Evolutionary conservation across 2,888 invertebrate genomes (phyloP).

Genomic region (Lochmaea capreae): DNA sequence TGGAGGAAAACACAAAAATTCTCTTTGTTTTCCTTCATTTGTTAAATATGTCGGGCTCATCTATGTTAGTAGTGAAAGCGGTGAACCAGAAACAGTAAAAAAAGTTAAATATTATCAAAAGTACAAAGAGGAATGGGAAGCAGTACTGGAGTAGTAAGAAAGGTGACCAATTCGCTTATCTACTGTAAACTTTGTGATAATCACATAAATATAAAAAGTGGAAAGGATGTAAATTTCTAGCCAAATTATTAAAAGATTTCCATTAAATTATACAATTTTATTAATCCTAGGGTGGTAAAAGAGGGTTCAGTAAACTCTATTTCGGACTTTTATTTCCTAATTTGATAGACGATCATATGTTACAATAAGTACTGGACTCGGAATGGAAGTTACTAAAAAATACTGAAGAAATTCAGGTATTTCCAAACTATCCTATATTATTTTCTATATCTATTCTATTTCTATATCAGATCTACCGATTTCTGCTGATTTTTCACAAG

Average conservation of each 20-base stretch:
- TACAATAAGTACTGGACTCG: conserved; percentile 5
- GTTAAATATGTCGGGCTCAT: too few relatives aligned
- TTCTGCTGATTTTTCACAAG: too few relatives aligned
- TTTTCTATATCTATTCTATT: neutral
- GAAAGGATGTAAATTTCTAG: conserved; percentile 16
- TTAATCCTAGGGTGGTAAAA: conserved; percentile 11
- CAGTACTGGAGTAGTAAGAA: too few relatives aligned
- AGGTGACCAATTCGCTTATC: neutral
- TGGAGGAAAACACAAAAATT: too few relatives aligned
- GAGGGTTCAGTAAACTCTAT: conserved; percentile 9
- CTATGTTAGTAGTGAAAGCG: conserved; percentile 9
- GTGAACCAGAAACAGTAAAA: too few relatives aligned
- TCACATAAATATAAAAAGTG: too few relatives aligned
- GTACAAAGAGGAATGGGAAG: too few relatives aligned
- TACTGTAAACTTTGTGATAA: too few relatives aligned
- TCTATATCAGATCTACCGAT: too few relatives aligned
- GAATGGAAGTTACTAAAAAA: conserved; percentile 17
- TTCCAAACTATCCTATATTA: conserved; percentile 6
- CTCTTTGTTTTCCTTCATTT: neutral
- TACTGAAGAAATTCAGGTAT: conserved; percentile 5
- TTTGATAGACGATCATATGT: conserved; percentile 8
- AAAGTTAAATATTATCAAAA: too few relatives aligned
- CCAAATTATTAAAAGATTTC: conserved; percentile 24
- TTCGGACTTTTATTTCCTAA: conserved; percentile 8
- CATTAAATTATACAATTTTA: conserved; percentile 17